phyloP scores from a whole-genome alignment of 2,888 invertebrate species.

The Athrips mouffetella region DNA sequence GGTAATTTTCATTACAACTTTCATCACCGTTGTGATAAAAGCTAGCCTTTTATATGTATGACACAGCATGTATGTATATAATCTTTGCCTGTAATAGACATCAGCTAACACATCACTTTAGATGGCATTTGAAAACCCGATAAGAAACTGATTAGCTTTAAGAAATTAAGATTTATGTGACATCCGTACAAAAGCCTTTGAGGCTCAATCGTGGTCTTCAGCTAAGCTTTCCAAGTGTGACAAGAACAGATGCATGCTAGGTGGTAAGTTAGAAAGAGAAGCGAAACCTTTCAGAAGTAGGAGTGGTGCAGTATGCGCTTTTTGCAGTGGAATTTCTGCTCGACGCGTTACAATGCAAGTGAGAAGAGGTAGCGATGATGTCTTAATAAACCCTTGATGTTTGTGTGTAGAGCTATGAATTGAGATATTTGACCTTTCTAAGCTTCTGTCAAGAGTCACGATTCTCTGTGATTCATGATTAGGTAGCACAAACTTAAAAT shows the following conservation, averaged over 20 bases:
- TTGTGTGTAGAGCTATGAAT: no score
- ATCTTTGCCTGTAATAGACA: neutral
- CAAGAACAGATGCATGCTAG: slow-evolving; percentile 32
- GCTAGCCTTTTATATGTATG: no score
- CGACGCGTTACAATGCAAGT: slow-evolving; percentile 39
- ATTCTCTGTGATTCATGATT: no score
- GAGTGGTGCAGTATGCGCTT: slow-evolving; percentile 73
- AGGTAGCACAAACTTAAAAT: no score
- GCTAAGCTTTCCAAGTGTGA: slow-evolving; percentile 35
- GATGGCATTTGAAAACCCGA: neutral
- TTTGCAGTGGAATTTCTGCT: slow-evolving; percentile 65
- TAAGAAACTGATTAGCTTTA: neutral
- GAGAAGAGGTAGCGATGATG: slow-evolving; percentile 23
- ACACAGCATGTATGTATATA: no score
- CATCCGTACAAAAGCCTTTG: neutral
- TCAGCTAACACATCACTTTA: neutral
- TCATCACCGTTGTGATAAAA: no score
- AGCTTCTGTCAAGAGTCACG: no score
- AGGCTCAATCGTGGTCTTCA: slow-evolving; percentile 1
- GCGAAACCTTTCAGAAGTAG: slow-evolving; percentile 48
- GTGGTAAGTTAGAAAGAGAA: slow-evolving; percentile 37
- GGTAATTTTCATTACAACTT: no score
- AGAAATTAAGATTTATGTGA: neutral
- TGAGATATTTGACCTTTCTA: no score
- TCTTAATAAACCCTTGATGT: no score